Evolutionary conservation across 1,140 invertebrate species (phyloP), one percentile per base, ranked within the genome.

Genomic region (Latrodectus geometricus): DNA sequence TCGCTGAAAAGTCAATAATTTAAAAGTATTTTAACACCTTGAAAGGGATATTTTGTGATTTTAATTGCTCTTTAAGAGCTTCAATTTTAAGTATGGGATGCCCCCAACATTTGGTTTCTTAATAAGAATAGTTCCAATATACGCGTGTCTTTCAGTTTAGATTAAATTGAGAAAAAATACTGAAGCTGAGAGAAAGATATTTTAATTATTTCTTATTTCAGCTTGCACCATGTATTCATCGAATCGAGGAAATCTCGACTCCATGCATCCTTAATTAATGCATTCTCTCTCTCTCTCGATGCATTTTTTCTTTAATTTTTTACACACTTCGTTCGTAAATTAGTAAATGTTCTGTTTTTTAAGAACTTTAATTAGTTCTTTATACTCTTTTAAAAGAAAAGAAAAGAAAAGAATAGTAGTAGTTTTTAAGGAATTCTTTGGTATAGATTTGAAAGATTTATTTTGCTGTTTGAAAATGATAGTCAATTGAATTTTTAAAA

Each of bases 281-380:
- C 8, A 61, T 61, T 61, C 54, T 56, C 8, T 14, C 54, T 56
- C 54, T 56, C n/a, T n/a, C n/a, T 35, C 35, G 35, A 35, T 35
- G 35, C 35, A 35, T 35, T 35, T 35, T 35, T 35, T 35, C 5
- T 5, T 35, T 35, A 3, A 35, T 35, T 61, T 61, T 61, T 17
- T 17, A 17, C 17, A 17, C 11, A 14, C 54, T 8, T 61, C 54
- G 3, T 61, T 61, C 54, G 2, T 8, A 61, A 61, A 61, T 61
- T 61, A 61, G 54, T 61, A 61, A 61, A 61, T 61, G 54, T 17
- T 61, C 17, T 8, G 54, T 61, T 61, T 61, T 61, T 61, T 61
- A 61, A 61, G 54, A 61, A 61, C 54, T 61, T 61, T 61, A 61
- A 61, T 61, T 61, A 61, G 54, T 61, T 61, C 54, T 61, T 61